These are phyloP conservation scores for Anolis carolinensis DNA, from an alignment of 2,113 vertebrate species.

Conservation along the genomic window DNA sequence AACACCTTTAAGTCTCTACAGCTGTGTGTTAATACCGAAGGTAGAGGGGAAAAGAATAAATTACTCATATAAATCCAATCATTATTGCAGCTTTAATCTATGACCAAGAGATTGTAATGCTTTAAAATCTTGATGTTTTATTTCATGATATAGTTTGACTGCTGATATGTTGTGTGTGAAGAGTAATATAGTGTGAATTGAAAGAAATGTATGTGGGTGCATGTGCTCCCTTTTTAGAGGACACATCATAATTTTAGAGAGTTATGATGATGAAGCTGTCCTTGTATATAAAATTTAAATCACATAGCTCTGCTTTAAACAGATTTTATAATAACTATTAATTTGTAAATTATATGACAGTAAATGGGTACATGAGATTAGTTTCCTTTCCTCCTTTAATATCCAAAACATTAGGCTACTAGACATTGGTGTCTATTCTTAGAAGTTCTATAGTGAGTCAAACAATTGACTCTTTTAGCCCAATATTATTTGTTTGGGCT, in stretches of 20 bases:
- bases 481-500: not conserved
- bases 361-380: not conserved
- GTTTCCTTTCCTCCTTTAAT: not conserved
- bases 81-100: not conserved
- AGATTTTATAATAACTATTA: not conserved
- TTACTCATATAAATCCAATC: not conserved
- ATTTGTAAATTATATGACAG: not conserved
- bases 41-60: constrained; percentile 5
- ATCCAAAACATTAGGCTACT: not conserved
- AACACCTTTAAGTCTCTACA: not conserved
- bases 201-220: not conserved
- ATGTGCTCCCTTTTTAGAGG: not conserved
- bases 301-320: not conserved
- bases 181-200: not conserved
- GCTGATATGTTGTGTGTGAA: not conserved
- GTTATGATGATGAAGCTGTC: not conserved
- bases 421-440: not conserved
- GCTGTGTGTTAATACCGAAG: not conserved
- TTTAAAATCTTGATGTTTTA: not conserved
- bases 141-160: not conserved
- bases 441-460: not conserved
- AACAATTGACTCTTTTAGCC: not conserved
- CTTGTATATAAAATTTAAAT: not conserved
- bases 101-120: not conserved
- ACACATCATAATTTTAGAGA: not conserved